Base-by-base conservation (phyloP, 2,888 invertebrate genomes). In the Drepana falcataria region DNA sequence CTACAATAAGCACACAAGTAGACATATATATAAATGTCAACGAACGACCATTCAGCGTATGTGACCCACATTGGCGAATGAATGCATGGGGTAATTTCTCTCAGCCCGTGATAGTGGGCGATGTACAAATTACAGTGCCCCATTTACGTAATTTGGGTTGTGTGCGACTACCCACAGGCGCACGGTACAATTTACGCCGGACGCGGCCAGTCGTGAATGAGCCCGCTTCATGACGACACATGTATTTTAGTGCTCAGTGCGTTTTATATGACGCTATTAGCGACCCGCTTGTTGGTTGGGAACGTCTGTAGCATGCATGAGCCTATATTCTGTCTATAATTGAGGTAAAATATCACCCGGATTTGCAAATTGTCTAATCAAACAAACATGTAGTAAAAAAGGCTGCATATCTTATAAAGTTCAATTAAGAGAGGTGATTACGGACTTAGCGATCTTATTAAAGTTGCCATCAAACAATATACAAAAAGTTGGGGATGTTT, bases 101-200 rank as follows among this genome's bases (percentile, higher is more conserved):
- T 75, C 73, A 73, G 71, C 64, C 67, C 64, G 68, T 66, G 65
- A 65, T 71, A 68, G 62, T 68, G 69, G 62, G 75, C 74, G 66
- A 77, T 74, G 75, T 75, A 75, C 79, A 79, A 85, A 85, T 83
- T 84, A 83, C 79, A 75, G 73, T 71, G 73, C 72, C 73, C 81
- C 80, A 82, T 83, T 83, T 74, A 67, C 68, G 79, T 81, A 81
- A 83, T 85, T 83, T 70, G 74, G 79, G 77, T 74, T 79, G 72
- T 75, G 77, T 80, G 72, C 76, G 76, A 64, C 76, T 81, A 79
- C 80, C 79, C 75, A 71, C 76, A 71, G 67, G 66, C 68, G 60
- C 62, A 73, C 64, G 73, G 75, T 83, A 84, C 82, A 85, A 86
- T 87, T 86, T 83, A 79, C 79, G 69, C 83, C 81, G 86, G 85